Base-by-base conservation (phyloP, 2,888 invertebrate species). In the Chloromyia formosa region DNA sequence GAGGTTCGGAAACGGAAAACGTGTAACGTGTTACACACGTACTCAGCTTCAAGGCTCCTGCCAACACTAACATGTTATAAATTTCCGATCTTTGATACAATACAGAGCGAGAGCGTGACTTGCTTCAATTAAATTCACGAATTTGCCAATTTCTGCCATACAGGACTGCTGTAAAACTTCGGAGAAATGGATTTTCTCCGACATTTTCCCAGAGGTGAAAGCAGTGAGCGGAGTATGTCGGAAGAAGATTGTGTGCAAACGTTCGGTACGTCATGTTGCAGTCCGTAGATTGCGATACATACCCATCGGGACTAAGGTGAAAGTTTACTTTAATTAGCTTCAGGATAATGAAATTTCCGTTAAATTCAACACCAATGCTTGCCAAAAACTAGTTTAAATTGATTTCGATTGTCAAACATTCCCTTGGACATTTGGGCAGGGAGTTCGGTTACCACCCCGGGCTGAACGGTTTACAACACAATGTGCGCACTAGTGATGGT, bases 281-380 rank as follows among this genome's bases (percentile, higher is more conserved):
- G 10, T 12, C 22, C 1, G 18, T 4, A 10, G 10, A 56, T 22
- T 12, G 18, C 10, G 10, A 56, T 49, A 12, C 49, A n/a, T n/a
- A 12, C 14, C 16, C 10, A 12, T 12, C 49, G 49, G 12, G 27
- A 4, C 3, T 7, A 35, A 49, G 49, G 14, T 49, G 12, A 69
- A 69, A 69, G 69, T 69, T 69, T 69, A 35, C 69, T 69, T 69
- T 69, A 69, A 69, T 69, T 69, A 69, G 56, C 69, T 69, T 69
- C 42, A n/a, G 16, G 27, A 54, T 69, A 69, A 69, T 69, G 69
- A 69, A 69, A 54, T 69, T 69, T 69, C 69, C 69, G 69, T 69
- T 69, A 23, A 69, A 69, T 69, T 69, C 69, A 69, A 54, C 64
- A 42, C 40, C 69, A 23, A 2, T 7, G 12, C 53, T 35, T 35